phyloP scores from a whole-genome alignment of 1,140 invertebrate genomes.

The Elymnias hypermnestra region DNA sequence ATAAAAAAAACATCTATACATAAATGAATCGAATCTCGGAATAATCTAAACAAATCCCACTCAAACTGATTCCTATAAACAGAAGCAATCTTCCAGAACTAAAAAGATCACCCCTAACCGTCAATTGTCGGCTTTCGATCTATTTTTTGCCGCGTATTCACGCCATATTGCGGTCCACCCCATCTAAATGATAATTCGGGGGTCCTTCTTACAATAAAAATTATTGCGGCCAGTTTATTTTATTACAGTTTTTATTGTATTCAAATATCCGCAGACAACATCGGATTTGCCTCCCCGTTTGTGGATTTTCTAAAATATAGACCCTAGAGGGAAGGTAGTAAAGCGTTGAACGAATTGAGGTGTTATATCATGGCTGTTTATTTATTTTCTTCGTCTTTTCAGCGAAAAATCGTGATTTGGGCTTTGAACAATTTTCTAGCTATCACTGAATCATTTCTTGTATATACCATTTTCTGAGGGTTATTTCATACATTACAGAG shows the following conservation, averaged over 20 bases:
- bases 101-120: constrained; percentile 38
- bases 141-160: constrained; percentile 54
- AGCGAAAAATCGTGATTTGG: constrained; percentile 6
- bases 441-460: not conserved
- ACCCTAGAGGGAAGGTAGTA: constrained; percentile 22
- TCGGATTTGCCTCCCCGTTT: constrained; percentile 17
- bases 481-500: not conserved
- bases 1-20: too few relatives aligned
- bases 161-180: constrained; percentile 63
- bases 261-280: constrained; percentile 46
- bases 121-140: constrained; percentile 28
- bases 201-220: constrained; percentile 69
- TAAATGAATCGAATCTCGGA: not conserved
- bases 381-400: constrained; percentile 20
- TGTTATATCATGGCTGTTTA: constrained; percentile 25
- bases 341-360: constrained; percentile 19
- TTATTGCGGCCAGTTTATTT: constrained; percentile 72
- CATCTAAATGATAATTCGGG: constrained; percentile 73
- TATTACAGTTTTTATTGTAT: constrained; percentile 71
- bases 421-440: constrained; percentile 8
- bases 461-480: not conserved
- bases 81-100: constrained; percentile 31
- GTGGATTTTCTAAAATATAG: constrained; percentile 26
- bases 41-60: constrained; percentile 23
- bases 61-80: constrained; percentile 30